phyloP scores from a whole-genome alignment of 2,888 invertebrate genomes.

The Noctua janthe region DNA sequence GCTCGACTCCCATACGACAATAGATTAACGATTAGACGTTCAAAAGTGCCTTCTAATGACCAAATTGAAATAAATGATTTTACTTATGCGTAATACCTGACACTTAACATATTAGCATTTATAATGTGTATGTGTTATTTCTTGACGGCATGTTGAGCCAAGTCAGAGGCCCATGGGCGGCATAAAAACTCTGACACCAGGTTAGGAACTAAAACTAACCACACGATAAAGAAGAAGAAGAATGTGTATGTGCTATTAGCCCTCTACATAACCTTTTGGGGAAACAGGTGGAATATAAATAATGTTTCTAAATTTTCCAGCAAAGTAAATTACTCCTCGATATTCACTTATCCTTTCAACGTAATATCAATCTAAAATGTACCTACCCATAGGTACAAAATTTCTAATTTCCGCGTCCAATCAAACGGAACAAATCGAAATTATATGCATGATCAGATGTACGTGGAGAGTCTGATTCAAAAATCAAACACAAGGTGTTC shows the following conservation, averaged over 20 bases:
- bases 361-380: not conserved
- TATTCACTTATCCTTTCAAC: not conserved
- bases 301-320: not conserved
- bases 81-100: not conserved
- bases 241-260: not conserved
- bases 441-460: constrained; percentile 38
- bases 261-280: not conserved
- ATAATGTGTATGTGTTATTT: not conserved
- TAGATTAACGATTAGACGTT: not conserved
- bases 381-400: constrained; percentile 3
- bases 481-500: constrained; percentile 5
- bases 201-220: no score
- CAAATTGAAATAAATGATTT: not conserved
- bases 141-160: no score
- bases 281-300: not conserved
- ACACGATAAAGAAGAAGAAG: no score
- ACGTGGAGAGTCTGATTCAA: not conserved
- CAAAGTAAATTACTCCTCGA: not conserved
- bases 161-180: no score
- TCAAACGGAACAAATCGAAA: constrained; percentile 41
- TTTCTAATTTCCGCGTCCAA: constrained; percentile 37
- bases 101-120: not conserved
- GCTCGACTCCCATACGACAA: not conserved
- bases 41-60: not conserved
- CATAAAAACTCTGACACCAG: no score